These are phyloP conservation scores for Macaca mulatta DNA, from an alignment of 2,113 vertebrate genomes.

Conservation along the genomic window DNA sequence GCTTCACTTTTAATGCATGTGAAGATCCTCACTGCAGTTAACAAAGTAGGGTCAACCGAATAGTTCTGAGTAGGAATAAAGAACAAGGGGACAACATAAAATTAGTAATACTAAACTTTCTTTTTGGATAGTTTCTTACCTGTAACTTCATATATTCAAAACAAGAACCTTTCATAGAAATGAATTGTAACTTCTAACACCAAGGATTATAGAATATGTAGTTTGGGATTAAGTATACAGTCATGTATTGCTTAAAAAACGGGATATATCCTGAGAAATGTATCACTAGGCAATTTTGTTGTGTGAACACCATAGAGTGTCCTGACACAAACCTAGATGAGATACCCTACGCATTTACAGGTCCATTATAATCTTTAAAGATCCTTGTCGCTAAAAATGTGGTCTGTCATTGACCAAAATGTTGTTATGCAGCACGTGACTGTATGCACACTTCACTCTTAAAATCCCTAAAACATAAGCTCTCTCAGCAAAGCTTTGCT, in stretches of 20 bases:
- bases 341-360: background rate
- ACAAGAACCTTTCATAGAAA: background rate
- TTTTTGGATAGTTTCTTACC: conserved; percentile 28
- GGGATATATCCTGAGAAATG: background rate
- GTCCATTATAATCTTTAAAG: background rate
- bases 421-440: background rate
- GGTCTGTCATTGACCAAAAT: background rate
- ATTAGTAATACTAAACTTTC: conserved; percentile 36
- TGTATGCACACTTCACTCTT: background rate
- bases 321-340: background rate
- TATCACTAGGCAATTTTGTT: background rate
- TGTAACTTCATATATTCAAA: background rate
- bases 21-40: background rate
- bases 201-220: background rate
- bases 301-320: background rate
- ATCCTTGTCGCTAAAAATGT: background rate
- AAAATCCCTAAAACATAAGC: background rate
- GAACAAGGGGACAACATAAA: background rate
- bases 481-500: background rate
- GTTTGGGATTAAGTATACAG: background rate
- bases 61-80: background rate
- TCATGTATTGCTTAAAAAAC: background rate
- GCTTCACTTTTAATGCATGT: background rate
- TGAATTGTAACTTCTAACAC: background rate
- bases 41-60: background rate